Conservation (phyloP, 2,888 invertebrate species). For the Netelia fuscicornis region DNA sequence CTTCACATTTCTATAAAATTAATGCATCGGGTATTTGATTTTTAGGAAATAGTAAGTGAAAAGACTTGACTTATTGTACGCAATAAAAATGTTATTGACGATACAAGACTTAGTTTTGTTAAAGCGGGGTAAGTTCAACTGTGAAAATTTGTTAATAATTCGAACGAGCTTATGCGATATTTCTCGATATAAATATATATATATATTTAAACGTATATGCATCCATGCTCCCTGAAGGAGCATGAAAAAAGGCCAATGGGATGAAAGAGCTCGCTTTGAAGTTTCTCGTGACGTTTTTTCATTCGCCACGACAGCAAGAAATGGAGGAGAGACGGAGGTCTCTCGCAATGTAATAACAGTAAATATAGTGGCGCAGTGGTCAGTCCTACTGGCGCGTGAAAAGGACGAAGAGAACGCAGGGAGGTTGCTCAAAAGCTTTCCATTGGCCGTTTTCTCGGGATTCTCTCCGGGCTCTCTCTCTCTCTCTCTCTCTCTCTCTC, state of each 20-base stretch:
- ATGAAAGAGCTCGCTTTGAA: slow-evolving; percentile 34
- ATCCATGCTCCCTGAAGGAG: background rate
- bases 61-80: too few species aligned
- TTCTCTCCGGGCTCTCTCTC: slow-evolving; percentile 12
- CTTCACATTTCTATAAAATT: too few species aligned
- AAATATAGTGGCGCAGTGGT: slow-evolving; percentile 34
- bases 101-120: too few species aligned
- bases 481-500: slow-evolving; percentile 21
- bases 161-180: too few species aligned
- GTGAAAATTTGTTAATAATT: too few species aligned
- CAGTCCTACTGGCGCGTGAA: slow-evolving; percentile 10
- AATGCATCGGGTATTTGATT: too few species aligned
- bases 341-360: slow-evolving; percentile 18
- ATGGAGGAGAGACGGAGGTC: background rate
- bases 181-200: too few species aligned
- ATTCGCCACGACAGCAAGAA: slow-evolving; percentile 2
- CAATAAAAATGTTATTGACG: too few species aligned
- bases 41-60: too few species aligned
- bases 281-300: slow-evolving; percentile 1
- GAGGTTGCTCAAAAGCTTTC: slow-evolving; percentile 25
- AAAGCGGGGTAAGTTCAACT: too few species aligned
- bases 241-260: background rate
- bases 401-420: slow-evolving; percentile 11
- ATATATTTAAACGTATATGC: background rate
- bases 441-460: slow-evolving; percentile 24